Evolutionary conservation across 2,113 vertebrate species (phyloP), one percentile per base, ranked within the genome.

Genomic region (Furnarius figulus): DNA sequence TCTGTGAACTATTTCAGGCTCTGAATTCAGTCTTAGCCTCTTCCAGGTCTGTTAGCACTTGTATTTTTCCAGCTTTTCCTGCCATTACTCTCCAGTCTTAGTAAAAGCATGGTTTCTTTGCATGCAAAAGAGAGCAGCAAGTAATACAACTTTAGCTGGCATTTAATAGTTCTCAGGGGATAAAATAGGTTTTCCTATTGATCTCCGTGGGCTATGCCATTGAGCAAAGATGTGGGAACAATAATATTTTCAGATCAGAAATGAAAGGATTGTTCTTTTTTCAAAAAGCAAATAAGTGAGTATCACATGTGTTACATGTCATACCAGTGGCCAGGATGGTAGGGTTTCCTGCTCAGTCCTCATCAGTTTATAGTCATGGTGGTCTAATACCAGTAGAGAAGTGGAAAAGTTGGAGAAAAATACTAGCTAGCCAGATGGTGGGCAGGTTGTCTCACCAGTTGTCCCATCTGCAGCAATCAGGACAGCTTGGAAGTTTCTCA

Each of bases 51-150:
- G 1, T 14, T 82, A 55, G 15, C n/a, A 40, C 20, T 56, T 79
- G 25, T 25, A 20, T 73, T 94, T 96, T 68, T 56, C 28, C 50
- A 82, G 22, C 22, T 82, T 75, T 78, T 82, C 14, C 35, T 90
- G 10, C 27, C 10, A 4, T 9, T 53, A 47, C 23, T 40, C 52
- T 85, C 31, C 11, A 42, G 7, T 61, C 61, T 44, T 52, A 42
- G 19, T 72, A 22, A 77, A 78, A 28, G 25, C 37, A 15, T 0
- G 0, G 4, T 0, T 1, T 28, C 49, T 89, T 76, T 73, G 27
- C 39, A 71, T 10, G 24, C 28, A 77, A 23, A 61, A 50, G 28
- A 85, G 17, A 77, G 42, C 49, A 87, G 11, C 20, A 50, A 46
- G 10, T 53, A 67, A 59, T 9, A 12, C 5, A 75, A 1, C 37